Evolutionary conservation across 2,797 vertebrate species (phyloP), one percentile per base, ranked within the genome.

Genomic region (Gymnothorax reevesii): DNA sequence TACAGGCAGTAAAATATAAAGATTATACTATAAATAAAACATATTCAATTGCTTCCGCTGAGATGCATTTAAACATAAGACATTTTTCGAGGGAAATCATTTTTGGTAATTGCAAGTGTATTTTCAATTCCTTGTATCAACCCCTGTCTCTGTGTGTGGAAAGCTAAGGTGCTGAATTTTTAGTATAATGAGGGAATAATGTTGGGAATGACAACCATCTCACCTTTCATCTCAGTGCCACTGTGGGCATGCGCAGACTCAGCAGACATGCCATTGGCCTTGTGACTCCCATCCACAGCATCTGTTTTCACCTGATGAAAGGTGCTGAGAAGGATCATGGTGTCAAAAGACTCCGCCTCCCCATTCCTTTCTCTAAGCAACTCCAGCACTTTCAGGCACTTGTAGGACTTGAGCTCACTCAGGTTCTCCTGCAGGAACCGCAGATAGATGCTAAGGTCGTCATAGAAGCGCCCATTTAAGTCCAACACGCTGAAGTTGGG

Each of bases 381-480:
- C 92, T 98, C 97, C 92, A 99, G 90, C 60, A 99, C 97, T 94
- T 95, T 98, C 7, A 99, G 96, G 91, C 97, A 98, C 89, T 98
- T 99, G 94, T 97, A 98, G 1, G 98, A 99, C 90, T 99, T 99
- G 6, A 99, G 95, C 87, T 99, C 98, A n/a, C 97, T 98, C 88
- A 99, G 93, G 0, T 99, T 99, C 93, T 99, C 98, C 87, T 97
- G 97, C 84, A 99, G 93, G 92, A 98, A 98, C 80, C 99, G 97
- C 87, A 98, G 93, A 71, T 97, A 99, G 82, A 99, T 94, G 77
- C 96, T 96, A 87, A 98, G 95, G 89, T 99, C 98, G 1, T 98
- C 95, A 92, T 97, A 98, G 75, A 87, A 89, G 49, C 92, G 91
- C 0, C 92, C 91, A 54, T 92, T 92, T 22, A 96, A 89, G 79